phyloP scores from a whole-genome alignment of 2,113 vertebrate species.

The Ptychochromis oligacanthus region DNA sequence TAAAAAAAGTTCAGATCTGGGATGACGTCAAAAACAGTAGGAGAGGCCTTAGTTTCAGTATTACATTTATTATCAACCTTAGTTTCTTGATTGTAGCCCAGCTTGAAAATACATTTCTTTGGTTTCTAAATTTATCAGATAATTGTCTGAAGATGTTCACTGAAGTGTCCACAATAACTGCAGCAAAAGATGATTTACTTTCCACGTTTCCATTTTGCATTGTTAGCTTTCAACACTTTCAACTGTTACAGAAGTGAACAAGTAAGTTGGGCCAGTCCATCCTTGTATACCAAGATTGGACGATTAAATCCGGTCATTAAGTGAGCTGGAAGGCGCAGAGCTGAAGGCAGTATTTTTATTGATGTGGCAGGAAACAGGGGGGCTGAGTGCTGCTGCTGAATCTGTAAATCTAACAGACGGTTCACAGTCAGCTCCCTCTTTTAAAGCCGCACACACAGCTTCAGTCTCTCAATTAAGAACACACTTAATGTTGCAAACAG shows the following conservation, averaged over 20 bases:
- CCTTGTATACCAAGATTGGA: slow-evolving; percentile 41
- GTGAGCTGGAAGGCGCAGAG: slow-evolving; percentile 61
- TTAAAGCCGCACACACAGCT: slow-evolving; percentile 64
- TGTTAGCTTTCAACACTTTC: background rate
- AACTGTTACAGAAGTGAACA: slow-evolving; percentile 24
- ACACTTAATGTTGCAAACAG: slow-evolving; percentile 77
- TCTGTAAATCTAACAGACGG: slow-evolving; percentile 74
- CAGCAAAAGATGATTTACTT: slow-evolving; percentile 2
- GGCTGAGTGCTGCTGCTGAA: slow-evolving; percentile 64
- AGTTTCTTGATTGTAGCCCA: slow-evolving; percentile 9
- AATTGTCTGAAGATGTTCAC: slow-evolving; percentile 16
- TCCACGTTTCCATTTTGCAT: background rate
- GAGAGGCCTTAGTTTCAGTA: background rate
- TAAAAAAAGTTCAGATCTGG: slow-evolving; percentile 9
- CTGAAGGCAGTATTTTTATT: slow-evolving; percentile 73
- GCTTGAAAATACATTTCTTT: slow-evolving; percentile 23
- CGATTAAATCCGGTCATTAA: slow-evolving; percentile 74
- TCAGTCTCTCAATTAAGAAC: slow-evolving; percentile 71
- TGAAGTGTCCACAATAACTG: slow-evolving; percentile 3
- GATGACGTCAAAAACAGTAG: background rate
- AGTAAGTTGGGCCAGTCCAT: slow-evolving; percentile 34
- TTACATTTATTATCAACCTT: slow-evolving; percentile 34
- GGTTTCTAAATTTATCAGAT: slow-evolving; percentile 33
- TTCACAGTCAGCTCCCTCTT: slow-evolving; percentile 68
- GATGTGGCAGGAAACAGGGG: slow-evolving; percentile 77